phyloP scores from a whole-genome alignment of 1,140 invertebrate genomes.

The Teleopsis dalmanni region DNA sequence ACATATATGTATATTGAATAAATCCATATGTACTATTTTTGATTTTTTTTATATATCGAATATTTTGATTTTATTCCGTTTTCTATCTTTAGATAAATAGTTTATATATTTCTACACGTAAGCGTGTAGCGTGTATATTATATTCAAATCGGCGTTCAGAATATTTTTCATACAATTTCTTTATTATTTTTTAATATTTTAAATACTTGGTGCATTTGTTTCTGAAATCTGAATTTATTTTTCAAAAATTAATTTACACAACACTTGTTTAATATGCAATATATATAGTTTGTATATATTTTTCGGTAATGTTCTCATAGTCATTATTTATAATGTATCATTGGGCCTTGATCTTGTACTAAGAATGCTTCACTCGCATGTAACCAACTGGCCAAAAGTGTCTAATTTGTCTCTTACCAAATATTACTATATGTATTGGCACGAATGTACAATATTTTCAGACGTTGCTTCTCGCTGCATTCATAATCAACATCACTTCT shows the following conservation, averaged over 20 bases:
- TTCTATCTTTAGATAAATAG: background rate
- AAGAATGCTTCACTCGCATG: background rate
- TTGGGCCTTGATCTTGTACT: slow-evolving; percentile 5
- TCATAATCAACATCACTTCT: background rate
- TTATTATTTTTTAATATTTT: background rate
- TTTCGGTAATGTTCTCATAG: background rate
- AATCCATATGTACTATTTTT: background rate
- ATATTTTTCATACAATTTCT: background rate
- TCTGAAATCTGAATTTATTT: background rate
- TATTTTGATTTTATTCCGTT: background rate
- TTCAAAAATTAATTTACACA: too few species aligned
- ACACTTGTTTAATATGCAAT: too few species aligned
- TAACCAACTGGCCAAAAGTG: background rate
- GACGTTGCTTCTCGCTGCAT: too few species aligned
- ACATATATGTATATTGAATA: background rate
- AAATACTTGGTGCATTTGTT: background rate
- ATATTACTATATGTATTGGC: background rate
- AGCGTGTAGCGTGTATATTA: background rate
- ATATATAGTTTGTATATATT: background rate
- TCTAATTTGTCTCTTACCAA: background rate
- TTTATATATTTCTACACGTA: background rate
- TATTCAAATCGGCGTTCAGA: background rate
- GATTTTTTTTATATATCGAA: background rate
- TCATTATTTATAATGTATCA: background rate
- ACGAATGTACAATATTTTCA: background rate